Evolutionary conservation across 2,888 invertebrate species (phyloP), one percentile per base, ranked within the genome.

Genomic region (Sceliomorpha sp.): DNA sequence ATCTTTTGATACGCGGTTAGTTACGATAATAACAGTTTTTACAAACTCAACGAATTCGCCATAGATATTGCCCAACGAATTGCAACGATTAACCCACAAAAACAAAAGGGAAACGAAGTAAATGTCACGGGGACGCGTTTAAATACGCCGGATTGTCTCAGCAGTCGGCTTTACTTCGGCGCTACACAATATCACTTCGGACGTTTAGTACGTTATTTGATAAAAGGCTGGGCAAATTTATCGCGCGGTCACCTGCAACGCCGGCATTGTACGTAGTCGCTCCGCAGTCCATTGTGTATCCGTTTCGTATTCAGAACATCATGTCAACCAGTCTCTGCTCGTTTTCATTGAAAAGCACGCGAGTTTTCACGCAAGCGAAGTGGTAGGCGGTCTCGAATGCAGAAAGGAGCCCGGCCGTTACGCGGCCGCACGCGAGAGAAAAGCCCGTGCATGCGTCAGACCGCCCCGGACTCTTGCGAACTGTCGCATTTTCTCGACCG

Each of bases 161-260:
- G 29, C 40, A 24, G 48, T 42, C 42, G 45, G 58, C 53, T 51
- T 59, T 59, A 55, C 67, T 55, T 55, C 40, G 20, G 40, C 31
- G 74, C 76, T 80, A 80, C 74, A 75, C 77, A 76, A 81, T 81
- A 78, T 78, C 73, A 73, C 70, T 47, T 44, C 64, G 78, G 74
- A 75, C 79, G 70, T 80, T 79, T 81, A 75, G 74, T 66, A 69
- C 67, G 72, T 66, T 72, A 72, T 77, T 78, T 77, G 79, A 82
- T 82, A 81, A 83, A 84, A 84, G n/a, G 82, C 82, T 80, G 75
- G 73, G 75, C 73, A 73, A 84, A 81, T 83, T 82, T 80, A 83
- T 82, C 79, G 79, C 76, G 74, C 48, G 77, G 76, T 79, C 75
- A 75, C 78, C 75, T 73, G 73, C 73, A 76, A 74, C 55, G 70